Conservation (phyloP, 2,797 vertebrate genomes). For the Siniperca scherzeri region DNA sequence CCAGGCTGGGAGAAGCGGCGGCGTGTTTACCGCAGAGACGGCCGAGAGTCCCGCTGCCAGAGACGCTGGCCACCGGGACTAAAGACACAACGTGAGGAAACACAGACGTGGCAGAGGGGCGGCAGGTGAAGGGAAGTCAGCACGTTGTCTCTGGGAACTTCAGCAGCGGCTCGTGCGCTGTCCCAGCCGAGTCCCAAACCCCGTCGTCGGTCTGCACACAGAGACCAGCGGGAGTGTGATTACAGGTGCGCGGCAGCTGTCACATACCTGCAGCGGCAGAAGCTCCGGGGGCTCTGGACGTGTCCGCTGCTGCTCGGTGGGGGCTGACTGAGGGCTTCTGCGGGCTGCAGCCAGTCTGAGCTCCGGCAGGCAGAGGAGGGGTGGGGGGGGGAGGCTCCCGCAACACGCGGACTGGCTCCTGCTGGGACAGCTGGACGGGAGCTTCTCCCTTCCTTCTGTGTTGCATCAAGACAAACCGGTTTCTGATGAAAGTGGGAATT, state of each 20-base stretch:
- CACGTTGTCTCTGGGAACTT: neutral
- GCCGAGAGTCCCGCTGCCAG: no score
- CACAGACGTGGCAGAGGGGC: no score
- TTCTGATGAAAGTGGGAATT: neutral
- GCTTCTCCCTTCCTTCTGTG: neutral
- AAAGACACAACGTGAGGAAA: no score
- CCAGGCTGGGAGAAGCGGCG: no score
- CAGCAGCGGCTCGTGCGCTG: neutral
- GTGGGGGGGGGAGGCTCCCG: neutral
- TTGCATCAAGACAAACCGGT: neutral
- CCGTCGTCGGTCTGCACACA: no score
- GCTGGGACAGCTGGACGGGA: neutral
- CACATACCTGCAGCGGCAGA: slow-evolving; percentile 45
- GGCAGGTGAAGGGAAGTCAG: neutral
- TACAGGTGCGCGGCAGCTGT: neutral
- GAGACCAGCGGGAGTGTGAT: no score
- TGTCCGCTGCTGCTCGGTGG: slow-evolving; percentile 28
- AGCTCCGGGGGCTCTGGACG: neutral
- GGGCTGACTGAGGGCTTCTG: neutral
- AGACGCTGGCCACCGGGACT: no score
- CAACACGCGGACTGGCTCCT: slow-evolving; percentile 31
- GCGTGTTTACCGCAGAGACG: no score
- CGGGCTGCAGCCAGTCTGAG: slow-evolving; percentile 26
- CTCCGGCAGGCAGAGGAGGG: neutral
- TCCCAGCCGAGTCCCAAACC: no score